A percentile compares a stretch with the other conserved stretches of the same genome.
These are phyloP conservation scores for Protobothrops mucrosquamatus DNA, from an alignment of 2,113 vertebrate species.

Conservation along the genomic window DNA sequence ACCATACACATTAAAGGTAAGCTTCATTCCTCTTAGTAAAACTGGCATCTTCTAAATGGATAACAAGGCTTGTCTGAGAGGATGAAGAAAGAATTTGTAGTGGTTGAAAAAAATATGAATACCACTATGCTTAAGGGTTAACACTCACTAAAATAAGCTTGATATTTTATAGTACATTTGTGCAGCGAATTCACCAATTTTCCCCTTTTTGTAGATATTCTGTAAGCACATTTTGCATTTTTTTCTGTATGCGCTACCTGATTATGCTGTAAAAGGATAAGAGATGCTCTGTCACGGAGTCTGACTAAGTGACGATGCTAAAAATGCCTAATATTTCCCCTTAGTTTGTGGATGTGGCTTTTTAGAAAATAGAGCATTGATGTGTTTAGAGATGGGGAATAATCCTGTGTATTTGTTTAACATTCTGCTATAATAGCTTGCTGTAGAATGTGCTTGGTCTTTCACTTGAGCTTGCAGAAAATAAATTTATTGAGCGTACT, in stretches of 20 bases:
- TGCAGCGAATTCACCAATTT: not conserved
- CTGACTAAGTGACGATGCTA: not conserved
- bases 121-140: slow-evolving; percentile 3
- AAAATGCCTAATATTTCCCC: not conserved
- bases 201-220: not conserved
- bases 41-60: not conserved
- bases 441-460: not conserved
- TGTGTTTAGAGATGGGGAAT: slow-evolving; percentile 1
- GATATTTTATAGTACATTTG: not conserved
- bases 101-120: not conserved
- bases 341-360: not conserved
- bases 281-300: not conserved
- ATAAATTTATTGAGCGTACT: slow-evolving; percentile 5
- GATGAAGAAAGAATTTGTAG: not conserved
- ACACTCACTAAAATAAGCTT: not conserved
- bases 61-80: not conserved
- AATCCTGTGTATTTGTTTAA: not conserved
- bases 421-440: not conserved
- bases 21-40: not conserved
- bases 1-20: not conserved
- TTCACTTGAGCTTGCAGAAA: not conserved
- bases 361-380: not conserved
- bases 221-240: not conserved
- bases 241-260: not conserved
- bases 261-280: not conserved